Percentiles rank a stretch among this genome's conserved stretches.
Evolutionary conservation across 2,888 invertebrate genomes (phyloP).

Genomic region (Tetragonula carbonaria): DNA sequence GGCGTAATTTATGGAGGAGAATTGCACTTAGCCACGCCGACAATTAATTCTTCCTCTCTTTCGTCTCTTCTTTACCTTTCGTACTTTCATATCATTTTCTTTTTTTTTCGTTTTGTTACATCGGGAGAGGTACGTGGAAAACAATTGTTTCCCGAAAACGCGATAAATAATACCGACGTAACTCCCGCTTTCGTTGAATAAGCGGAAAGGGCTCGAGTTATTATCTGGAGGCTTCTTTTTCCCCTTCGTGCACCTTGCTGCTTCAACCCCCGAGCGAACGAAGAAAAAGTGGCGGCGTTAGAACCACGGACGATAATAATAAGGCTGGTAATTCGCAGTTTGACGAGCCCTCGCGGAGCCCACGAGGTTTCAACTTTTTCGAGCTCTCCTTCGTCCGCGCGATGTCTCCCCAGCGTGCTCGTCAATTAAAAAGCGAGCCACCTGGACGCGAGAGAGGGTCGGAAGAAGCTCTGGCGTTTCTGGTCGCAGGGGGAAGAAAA

Average conservation of each 20-base stretch:
- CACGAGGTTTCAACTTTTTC: conserved; percentile 66
- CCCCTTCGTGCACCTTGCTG: conserved; percentile 14
- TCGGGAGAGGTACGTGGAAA: conserved; percentile 24
- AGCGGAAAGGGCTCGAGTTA: conserved; percentile 73
- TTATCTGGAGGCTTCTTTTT: conserved; percentile 68
- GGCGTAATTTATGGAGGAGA: conserved; percentile 34
- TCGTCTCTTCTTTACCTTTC: too few species aligned
- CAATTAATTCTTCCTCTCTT: conserved; percentile 31
- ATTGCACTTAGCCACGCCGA: conserved; percentile 23
- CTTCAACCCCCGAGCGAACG: conserved; percentile 35
- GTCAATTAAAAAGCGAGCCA: conserved; percentile 80
- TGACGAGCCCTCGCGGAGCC: conserved; percentile 78
- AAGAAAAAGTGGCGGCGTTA: conserved; percentile 72
- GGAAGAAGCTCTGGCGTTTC: conserved; percentile 14
- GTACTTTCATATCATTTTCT: too few species aligned
- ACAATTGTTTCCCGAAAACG: conserved; percentile 40
- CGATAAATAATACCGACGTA: conserved; percentile 66
- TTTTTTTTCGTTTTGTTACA: neutral
- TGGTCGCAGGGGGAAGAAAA: conserved; percentile 12
- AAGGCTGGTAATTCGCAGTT: conserved; percentile 82
- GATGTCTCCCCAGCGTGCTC: conserved; percentile 79
- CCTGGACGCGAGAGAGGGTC: conserved; percentile 66
- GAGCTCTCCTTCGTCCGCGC: conserved; percentile 68
- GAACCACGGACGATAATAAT: conserved; percentile 81
- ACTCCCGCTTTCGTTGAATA: conserved; percentile 51